Base-by-base conservation (phyloP, 2,888 invertebrate genomes). In the Drosophila mulleri region DNA sequence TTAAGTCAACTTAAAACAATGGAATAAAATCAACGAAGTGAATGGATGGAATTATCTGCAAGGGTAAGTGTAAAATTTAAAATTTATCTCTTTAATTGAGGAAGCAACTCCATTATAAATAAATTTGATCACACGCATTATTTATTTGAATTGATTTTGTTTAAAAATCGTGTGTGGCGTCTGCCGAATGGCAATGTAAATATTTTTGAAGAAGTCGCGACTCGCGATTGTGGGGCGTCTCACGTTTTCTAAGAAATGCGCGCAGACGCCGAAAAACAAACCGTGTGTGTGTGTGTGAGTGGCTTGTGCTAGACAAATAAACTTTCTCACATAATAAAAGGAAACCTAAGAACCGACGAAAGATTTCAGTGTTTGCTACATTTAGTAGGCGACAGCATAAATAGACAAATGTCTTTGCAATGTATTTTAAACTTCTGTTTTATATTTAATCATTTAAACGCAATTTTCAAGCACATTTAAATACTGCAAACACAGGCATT, bases 211-310 rank as follows among this genome's bases (percentile, higher is more conserved):
- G 23, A 23, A 39, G 16, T 14, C 39, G 29, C 26, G 6, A 9
- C 48, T 14, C 29, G 29, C 26, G 6, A 6, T 58, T 32, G 32
- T 29, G 3, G 3, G 16, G 14, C 47, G 18, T 59, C 59, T 39
- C 48, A 58, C n/a, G 47, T 58, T 64, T 64, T 64, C 45, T n/a
- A 18, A 58, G 64, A 59, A 58, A 4, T 48, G 16, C 44, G 64
- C 64, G 64, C 64, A 64, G 47, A 18, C 59, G 59, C 64, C 29
- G 37, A 35, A 44, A n/a, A 58, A 12, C 50, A 41, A 26, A 7
- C 26, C 37, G 18, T 16, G 16, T 48, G 1, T 35, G 8, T 61
- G n/a, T 61, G 32, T 35, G 32, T 61, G 32, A 6, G 12, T n/a
- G 16, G 14, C 45, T 47, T 29, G 29, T 29, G 16, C 41, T 8